Evolutionary conservation across 2,113 vertebrate genomes (phyloP).

Genomic region (Paraplagusia blochii): DNA sequence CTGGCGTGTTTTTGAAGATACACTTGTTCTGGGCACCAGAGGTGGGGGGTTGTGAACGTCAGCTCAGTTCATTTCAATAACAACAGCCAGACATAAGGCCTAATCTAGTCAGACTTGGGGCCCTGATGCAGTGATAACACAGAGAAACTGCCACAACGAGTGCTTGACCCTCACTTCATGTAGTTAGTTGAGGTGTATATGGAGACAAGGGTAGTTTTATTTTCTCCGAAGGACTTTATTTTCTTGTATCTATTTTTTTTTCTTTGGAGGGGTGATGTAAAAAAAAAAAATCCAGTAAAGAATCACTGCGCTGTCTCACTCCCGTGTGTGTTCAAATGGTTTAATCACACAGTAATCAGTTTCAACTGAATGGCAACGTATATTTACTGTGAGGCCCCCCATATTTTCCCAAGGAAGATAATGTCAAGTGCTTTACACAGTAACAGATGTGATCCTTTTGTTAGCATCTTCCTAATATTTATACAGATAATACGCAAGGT

Average conservation of each 20-base stretch:
- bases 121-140: slow-evolving; percentile 75
- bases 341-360: slow-evolving; percentile 56
- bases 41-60: slow-evolving; percentile 53
- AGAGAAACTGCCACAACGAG: slow-evolving; percentile 41
- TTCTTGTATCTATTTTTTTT: background rate
- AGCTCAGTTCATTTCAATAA: slow-evolving; percentile 79
- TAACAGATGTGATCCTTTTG: slow-evolving; percentile 61
- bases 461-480: slow-evolving; percentile 11
- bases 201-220: background rate
- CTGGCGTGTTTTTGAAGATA: slow-evolving; percentile 83
- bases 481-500: slow-evolving; percentile 71
- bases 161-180: slow-evolving; percentile 55
- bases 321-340: slow-evolving; percentile 46
- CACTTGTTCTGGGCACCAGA: slow-evolving; percentile 75
- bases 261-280: background rate
- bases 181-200: slow-evolving; percentile 5
- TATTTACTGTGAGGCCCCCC: slow-evolving; percentile 49
- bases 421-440: slow-evolving; percentile 63
- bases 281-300: background rate
- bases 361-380: slow-evolving; percentile 59
- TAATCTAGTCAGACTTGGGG: slow-evolving; percentile 71
- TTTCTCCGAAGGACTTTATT: background rate
- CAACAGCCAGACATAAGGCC: slow-evolving; percentile 77
- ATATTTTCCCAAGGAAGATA: slow-evolving; percentile 59
- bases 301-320: slow-evolving; percentile 18